Percentiles rank a stretch among this genome's conserved stretches.
Evolutionary conservation across 2,888 invertebrate species (phyloP).

Genomic region (Troilus luridus): DNA sequence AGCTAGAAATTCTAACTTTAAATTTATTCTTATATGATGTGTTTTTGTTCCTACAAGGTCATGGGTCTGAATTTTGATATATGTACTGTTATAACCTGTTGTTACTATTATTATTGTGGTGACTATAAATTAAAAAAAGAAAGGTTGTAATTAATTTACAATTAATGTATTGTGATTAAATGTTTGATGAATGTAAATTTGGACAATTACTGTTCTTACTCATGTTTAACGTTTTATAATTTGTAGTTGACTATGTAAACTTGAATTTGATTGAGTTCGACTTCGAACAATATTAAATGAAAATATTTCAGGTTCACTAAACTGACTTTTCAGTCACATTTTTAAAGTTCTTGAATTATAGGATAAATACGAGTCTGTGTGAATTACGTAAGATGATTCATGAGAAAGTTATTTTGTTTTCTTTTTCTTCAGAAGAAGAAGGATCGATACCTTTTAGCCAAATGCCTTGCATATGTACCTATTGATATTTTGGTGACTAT

Average conservation of each 20-base stretch:
- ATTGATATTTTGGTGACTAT: neutral
- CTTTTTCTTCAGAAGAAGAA: too few species aligned
- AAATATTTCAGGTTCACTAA: neutral
- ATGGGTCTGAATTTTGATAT: too few species aligned
- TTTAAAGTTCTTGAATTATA: neutral
- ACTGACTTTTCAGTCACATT: neutral
- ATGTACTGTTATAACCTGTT: too few species aligned
- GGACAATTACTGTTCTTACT: neutral
- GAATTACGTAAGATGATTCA: neutral
- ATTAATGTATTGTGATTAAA: neutral
- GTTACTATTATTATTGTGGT: neutral
- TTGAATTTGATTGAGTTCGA: neutral
- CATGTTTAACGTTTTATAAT: neutral
- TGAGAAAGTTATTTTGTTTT: neutral
- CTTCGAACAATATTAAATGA: neutral
- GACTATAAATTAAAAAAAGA: neutral
- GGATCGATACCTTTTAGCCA: too few species aligned
- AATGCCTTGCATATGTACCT: neutral
- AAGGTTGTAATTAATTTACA: neutral
- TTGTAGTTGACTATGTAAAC: neutral
- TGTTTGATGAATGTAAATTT: neutral
- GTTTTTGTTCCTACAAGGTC: neutral
- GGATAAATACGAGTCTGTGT: neutral
- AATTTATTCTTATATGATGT: neutral
- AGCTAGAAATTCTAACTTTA: neutral